Base-by-base conservation (phyloP, 2,797 vertebrate species). In the Malurus leucopterus region DNA sequence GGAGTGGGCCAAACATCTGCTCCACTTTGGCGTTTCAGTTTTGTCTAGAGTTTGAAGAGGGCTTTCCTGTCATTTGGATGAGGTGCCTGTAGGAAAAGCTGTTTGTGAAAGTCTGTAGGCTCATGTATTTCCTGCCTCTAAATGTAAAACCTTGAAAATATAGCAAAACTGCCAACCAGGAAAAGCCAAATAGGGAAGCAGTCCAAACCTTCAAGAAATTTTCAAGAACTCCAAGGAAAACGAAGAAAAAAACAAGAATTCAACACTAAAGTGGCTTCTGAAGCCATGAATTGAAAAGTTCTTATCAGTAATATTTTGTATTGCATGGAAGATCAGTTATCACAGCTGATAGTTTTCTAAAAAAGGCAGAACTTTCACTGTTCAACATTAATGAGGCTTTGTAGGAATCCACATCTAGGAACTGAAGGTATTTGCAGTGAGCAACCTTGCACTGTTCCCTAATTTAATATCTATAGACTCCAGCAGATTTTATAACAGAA, bases 21-120 rank as follows among this genome's bases (percentile, higher is more conserved):
- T 93, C 68, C 61, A 34, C 67, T 83, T 68, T 30, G 43, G 70
- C 75, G 93, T 82, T 95, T 94, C 85, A 85, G 72, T 54, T 80
- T 85, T 78, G 67, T 80, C 64, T 44, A 3, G 41, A 88, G 40
- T 61, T 88, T 88, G 62, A 79, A 62, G 72, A 83, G 54, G 61
- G 69, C 24, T 90, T 71, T 62, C 44, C 49, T 89, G 74, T 65
- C 49, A 51, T 83, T 90, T 84, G 30, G 68, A 88, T 90, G 76
- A 77, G 46, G 61, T 32, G 73, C 43, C 51, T 86, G 22, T 1
- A 82, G 61, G 32, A 89, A 91, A 85, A 75, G 27, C 30, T 53
- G 50, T 26, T 68, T 63, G 63, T 59, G 51, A 65, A 90, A 91
- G 44, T 51, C 78, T 69, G 75, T 58, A 70, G 79, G 72, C 76